Evolutionary conservation across 2,113 vertebrate genomes (phyloP).

Genomic region (Barnardius zonarius): DNA sequence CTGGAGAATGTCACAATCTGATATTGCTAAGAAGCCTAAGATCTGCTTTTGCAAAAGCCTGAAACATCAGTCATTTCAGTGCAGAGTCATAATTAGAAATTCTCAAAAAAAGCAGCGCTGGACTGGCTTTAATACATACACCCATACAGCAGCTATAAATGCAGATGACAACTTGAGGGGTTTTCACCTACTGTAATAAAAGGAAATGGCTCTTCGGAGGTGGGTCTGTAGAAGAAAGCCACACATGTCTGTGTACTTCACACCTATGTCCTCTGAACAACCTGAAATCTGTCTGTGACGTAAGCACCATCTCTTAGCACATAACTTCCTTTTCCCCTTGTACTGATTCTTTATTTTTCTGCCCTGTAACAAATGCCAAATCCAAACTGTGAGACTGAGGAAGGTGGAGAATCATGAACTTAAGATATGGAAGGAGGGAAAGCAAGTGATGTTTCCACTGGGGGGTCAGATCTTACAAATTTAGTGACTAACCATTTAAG

Average conservation of each 20-base stretch:
- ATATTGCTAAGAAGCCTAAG: slow-evolving; percentile 12
- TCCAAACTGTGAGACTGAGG: neutral
- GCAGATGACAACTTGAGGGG: neutral
- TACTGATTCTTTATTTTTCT: neutral
- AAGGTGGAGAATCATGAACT: neutral
- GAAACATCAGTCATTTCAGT: neutral
- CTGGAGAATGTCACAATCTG: slow-evolving; percentile 51
- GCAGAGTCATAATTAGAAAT: neutral
- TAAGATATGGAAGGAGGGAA: neutral
- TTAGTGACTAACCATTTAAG: neutral
- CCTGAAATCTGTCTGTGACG: neutral
- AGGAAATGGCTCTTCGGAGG: neutral
- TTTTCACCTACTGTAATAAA: neutral
- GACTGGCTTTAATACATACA: neutral
- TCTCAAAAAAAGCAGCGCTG: neutral
- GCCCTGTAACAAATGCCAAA: neutral
- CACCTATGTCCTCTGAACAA: neutral
- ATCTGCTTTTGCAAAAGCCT: slow-evolving; percentile 30
- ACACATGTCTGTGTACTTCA: neutral
- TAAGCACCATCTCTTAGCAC: neutral
- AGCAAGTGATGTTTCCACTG: neutral
- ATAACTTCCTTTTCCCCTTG: neutral
- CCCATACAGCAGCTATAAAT: neutral
- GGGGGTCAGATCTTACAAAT: neutral
- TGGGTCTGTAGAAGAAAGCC: neutral